Evolutionary conservation across 2,113 vertebrate genomes (phyloP).

Genomic region (Emberiza fucata): DNA sequence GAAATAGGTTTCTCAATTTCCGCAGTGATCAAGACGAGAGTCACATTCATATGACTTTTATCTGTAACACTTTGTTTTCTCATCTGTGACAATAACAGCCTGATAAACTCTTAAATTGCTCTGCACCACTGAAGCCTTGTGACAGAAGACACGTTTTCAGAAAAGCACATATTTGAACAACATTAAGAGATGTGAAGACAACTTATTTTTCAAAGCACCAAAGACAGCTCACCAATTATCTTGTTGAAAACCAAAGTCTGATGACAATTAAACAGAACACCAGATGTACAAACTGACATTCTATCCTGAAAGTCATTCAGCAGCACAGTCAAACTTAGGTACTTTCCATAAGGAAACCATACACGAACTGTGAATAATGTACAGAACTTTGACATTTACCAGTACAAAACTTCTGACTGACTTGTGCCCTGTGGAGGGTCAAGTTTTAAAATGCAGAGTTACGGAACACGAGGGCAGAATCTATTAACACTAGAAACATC

Average conservation of each 20-base stretch:
- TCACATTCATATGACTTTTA: background rate
- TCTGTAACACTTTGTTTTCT: background rate
- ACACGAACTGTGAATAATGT: background rate
- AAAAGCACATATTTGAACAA: background rate
- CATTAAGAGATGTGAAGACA: slow-evolving; percentile 20
- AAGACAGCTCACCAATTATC: slow-evolving; percentile 39
- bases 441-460: background rate
- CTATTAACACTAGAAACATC: background rate
- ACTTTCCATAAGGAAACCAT: background rate
- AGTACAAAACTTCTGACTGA: background rate
- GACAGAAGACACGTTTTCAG: background rate
- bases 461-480: background rate
- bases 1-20: background rate
- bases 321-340: background rate
- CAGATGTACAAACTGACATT: slow-evolving; percentile 20
- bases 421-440: background rate
- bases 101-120: background rate
- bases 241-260: background rate
- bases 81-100: background rate
- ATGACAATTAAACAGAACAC: slow-evolving; percentile 24
- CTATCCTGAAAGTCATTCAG: background rate
- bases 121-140: background rate
- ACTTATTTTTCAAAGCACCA: slow-evolving; percentile 38
- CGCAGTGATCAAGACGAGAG: background rate
- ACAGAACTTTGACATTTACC: background rate